Percentiles rank a stretch among this genome's conserved stretches.
Evolutionary conservation across 1,140 invertebrate species (phyloP).

Genomic region (Temnothorax nylanderi): DNA sequence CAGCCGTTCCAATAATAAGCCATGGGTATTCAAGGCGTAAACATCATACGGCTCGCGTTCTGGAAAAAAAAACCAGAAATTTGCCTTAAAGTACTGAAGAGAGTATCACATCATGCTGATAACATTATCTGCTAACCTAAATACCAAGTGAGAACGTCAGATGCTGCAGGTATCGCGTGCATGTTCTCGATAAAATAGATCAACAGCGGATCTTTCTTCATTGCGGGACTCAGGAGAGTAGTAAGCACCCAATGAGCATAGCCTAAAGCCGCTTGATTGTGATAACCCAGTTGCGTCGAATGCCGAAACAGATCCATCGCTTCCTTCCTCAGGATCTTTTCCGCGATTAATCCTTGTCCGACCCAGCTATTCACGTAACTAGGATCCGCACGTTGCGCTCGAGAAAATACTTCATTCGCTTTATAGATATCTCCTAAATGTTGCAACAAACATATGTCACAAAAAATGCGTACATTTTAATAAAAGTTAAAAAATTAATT

Average conservation of each 20-base stretch:
- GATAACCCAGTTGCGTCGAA: slow-evolving; percentile 91
- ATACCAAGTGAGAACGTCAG: slow-evolving; percentile 92
- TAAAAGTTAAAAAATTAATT: slow-evolving; percentile 23
- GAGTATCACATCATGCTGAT: too few relatives aligned
- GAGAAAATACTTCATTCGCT: slow-evolving; percentile 94
- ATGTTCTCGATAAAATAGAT: slow-evolving; percentile 92
- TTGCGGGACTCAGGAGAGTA: slow-evolving; percentile 87
- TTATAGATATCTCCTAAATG: slow-evolving; percentile 87
- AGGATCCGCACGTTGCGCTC: slow-evolving; percentile 94
- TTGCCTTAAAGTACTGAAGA: too few relatives aligned
- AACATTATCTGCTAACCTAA: slow-evolving; percentile 84
- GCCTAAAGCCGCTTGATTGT: slow-evolving; percentile 90
- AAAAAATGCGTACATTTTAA: not conserved
- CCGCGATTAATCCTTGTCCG: slow-evolving; percentile 94
- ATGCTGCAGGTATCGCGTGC: slow-evolving; percentile 91
- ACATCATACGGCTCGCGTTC: too few relatives aligned
- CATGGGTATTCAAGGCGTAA: too few relatives aligned
- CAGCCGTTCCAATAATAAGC: too few relatives aligned
- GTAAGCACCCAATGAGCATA: slow-evolving; percentile 94
- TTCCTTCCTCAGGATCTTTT: slow-evolving; percentile 90
- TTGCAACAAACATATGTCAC: not conserved
- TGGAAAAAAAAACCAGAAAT: too few relatives aligned
- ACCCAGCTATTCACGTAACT: slow-evolving; percentile 94
- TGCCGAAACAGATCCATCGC: slow-evolving; percentile 96
- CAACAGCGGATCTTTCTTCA: slow-evolving; percentile 86